A percentile compares a stretch with the other conserved stretches of the same genome.
These are phyloP conservation scores for Phoeniculus purpureus DNA, from an alignment of 2,797 vertebrate species.

Conservation along the genomic window DNA sequence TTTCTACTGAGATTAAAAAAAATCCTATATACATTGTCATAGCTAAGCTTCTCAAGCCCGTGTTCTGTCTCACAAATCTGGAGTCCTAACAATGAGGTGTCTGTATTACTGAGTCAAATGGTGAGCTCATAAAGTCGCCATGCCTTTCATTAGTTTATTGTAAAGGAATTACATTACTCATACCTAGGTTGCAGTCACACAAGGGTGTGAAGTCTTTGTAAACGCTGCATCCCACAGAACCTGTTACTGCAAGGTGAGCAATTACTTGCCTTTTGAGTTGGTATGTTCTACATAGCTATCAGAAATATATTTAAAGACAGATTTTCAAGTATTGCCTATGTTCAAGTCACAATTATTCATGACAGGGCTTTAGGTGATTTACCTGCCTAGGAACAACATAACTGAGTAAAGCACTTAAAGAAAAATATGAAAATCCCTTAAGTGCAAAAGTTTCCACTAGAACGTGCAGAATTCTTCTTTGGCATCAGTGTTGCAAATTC, in stretches of 20 bases:
- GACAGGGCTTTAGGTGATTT: not conserved
- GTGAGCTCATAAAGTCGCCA: not conserved
- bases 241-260: not conserved
- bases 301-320: not conserved
- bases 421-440: not conserved
- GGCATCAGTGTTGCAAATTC: not conserved
- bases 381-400: not conserved
- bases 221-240: not conserved
- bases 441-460: not conserved
- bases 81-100: not conserved
- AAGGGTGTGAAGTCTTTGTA: not conserved
- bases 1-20: not conserved
- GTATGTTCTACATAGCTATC: not conserved
- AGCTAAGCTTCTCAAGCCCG: not conserved
- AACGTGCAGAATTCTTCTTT: not conserved
- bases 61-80: not conserved
- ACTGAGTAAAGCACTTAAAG: not conserved
- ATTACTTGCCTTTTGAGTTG: not conserved
- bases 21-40: not conserved
- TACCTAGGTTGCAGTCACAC: not conserved
- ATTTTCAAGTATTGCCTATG: not conserved
- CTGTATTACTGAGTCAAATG: not conserved
- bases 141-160: not conserved
- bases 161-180: not conserved
- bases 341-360: not conserved